phyloP scores from a whole-genome alignment of 1,140 invertebrate genomes.

The Gryllus bimaculatus region DNA sequence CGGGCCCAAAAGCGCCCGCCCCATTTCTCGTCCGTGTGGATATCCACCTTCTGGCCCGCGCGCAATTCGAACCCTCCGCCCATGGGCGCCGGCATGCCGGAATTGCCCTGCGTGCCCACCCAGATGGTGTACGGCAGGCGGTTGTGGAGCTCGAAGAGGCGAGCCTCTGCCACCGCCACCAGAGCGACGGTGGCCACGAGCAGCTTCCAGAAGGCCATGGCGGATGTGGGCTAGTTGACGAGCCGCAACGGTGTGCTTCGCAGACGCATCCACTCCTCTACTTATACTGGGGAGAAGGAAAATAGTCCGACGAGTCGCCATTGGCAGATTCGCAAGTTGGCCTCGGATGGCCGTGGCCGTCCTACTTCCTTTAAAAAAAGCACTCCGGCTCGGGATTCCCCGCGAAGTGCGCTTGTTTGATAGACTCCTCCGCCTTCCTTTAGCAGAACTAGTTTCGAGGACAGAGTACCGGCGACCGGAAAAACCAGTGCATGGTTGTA shows the following conservation, averaged over 20 bases:
- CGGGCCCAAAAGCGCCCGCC: constrained; percentile 35
- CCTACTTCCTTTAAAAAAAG: too few species aligned
- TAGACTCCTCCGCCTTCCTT: too few species aligned
- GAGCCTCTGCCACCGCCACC: background rate
- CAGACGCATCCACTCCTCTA: too few species aligned
- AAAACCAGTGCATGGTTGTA: too few species aligned
- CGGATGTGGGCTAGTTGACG: background rate
- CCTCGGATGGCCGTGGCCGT: too few species aligned
- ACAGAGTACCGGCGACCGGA: too few species aligned
- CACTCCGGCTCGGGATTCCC: too few species aligned
- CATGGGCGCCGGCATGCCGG: constrained; percentile 8
- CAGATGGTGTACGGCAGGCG: constrained; percentile 21
- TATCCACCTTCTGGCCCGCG: background rate
- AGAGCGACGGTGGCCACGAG: background rate
- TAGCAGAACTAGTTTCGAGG: too few species aligned
- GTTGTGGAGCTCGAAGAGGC: constrained; percentile 19
- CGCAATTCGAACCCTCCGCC: constrained; percentile 17
- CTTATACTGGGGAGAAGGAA: too few species aligned
- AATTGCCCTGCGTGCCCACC: constrained; percentile 21
- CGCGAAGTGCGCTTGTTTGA: too few species aligned
- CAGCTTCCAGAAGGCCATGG: background rate
- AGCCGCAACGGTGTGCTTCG: background rate
- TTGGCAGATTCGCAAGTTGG: too few species aligned
- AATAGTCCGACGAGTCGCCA: too few species aligned
- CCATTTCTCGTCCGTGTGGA: constrained; percentile 27